phyloP scores from a whole-genome alignment of 2,797 vertebrate species.

The Amazona finschi region DNA sequence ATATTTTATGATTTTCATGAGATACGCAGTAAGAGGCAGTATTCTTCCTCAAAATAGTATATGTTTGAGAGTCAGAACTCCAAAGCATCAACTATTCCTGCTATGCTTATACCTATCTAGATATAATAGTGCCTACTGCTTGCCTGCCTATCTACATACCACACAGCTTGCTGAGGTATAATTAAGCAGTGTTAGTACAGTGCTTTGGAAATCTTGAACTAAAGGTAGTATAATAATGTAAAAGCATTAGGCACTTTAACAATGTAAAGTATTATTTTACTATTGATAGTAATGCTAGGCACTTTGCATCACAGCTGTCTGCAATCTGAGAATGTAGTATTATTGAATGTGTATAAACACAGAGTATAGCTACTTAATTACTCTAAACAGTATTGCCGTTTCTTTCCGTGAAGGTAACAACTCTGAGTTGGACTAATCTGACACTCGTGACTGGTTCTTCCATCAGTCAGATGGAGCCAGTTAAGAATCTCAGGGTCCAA shows the following conservation, averaged over 20 bases:
- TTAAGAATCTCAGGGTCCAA: background rate
- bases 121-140: background rate
- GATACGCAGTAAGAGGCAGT: background rate
- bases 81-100: background rate
- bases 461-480: background rate
- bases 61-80: background rate
- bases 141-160: background rate
- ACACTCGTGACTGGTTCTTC: background rate
- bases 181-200: background rate
- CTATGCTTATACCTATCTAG: background rate
- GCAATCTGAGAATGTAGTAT: fast-evolving
- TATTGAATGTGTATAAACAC: background rate
- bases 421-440: background rate
- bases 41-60: background rate
- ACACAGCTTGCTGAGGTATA: background rate
- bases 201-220: background rate
- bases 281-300: background rate
- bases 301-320: background rate
- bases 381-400: background rate
- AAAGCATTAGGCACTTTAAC: background rate
- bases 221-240: background rate
- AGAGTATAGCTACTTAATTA: background rate
- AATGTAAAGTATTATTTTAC: background rate
- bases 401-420: background rate
- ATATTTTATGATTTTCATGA: background rate